Evolutionary conservation across 2,113 vertebrate genomes (phyloP), one percentile per base, ranked within the genome.

Genomic region (Cynocephalus volans): DNA sequence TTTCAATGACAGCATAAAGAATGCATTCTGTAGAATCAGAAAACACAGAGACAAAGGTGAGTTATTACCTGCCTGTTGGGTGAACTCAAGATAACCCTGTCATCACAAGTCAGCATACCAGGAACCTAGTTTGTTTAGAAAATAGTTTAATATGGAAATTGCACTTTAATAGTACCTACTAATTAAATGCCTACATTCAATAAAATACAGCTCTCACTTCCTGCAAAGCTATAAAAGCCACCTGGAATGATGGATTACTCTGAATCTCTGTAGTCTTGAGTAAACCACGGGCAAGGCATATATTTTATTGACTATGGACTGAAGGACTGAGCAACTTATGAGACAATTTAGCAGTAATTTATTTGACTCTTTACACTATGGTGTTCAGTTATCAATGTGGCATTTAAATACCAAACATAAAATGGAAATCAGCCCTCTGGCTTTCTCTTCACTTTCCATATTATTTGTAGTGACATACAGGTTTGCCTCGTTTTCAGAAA

Each of bases 101-200:
- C 81, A 80, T 90, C 91, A 84, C 24, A 84, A 91, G 73, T 89
- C 56, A 73, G 19, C 56, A 82, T 67, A 85, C 72, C 52, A 77
- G 88, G 45, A 95, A 93, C 56, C 90, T 93, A 69, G 76, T 96
- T 96, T 95, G 54, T 84, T 41, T 75, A 93, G 90, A 93, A 96
- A 90, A 96, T 64, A 89, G 81, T 95, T 98, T 96, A 95, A 70
- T 85, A 62, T 69, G 85, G 96, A 92, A 96, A 86, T 91, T 94
- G 41, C 31, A 80, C 79, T 96, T 97, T 93, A 96, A 91, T 97
- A 96, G 95, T 94, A 90, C 83, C 56, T 81, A 79, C 96, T 97
- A 93, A 97, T 96, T 96, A 96, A 98, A 87, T 97, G 90, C 69
- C 69, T 93, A 18, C 33, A 45, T 93, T 95, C 72, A 93, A 82